A percentile compares a stretch with the other conserved stretches of the same genome.
Conservation (phyloP, 1,140 invertebrate genomes). For the Hypsibius dujardini region DNA sequence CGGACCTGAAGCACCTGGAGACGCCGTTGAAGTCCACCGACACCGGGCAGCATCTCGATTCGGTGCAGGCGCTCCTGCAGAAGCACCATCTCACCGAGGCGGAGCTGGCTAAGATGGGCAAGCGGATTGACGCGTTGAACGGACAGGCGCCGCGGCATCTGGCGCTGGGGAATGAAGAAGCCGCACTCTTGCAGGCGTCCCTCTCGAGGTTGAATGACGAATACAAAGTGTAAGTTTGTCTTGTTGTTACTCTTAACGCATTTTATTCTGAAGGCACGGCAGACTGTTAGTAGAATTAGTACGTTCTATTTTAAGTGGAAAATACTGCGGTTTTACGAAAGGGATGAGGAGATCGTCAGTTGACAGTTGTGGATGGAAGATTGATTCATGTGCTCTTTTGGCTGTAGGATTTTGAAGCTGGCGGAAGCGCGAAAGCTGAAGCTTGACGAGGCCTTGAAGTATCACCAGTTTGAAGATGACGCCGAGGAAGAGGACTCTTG, state of each 20-base stretch:
- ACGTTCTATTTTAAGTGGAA: background rate
- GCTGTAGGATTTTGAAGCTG: constrained; percentile 32
- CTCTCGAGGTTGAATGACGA: background rate
- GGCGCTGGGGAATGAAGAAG: constrained; percentile 24
- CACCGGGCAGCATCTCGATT: constrained; percentile 71
- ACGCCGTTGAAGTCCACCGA: constrained; percentile 65
- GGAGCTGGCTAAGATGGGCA: constrained; percentile 60
- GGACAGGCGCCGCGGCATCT: constrained; percentile 41
- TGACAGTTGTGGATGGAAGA: too few relatives aligned
- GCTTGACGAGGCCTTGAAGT: constrained; percentile 73
- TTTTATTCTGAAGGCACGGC: too few relatives aligned
- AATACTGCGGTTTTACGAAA: too few relatives aligned
- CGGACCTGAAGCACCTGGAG: constrained; percentile 60
- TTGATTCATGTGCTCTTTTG: background rate
- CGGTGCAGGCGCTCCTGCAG: constrained; percentile 77
- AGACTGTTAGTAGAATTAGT: background rate
- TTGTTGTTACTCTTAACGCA: background rate
- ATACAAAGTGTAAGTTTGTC: background rate
- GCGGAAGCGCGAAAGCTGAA: constrained; percentile 54
- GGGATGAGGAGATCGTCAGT: too few relatives aligned
- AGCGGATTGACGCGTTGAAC: constrained; percentile 55
- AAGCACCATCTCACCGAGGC: constrained; percentile 77
- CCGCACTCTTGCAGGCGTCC: background rate
- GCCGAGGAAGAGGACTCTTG: constrained; percentile 82
- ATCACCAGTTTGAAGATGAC: constrained; percentile 82